A percentile compares a stretch with the other conserved stretches of the same genome.
Conservation (phyloP, 2,113 vertebrate species). For the Dicerorhinus sumatrensis region DNA sequence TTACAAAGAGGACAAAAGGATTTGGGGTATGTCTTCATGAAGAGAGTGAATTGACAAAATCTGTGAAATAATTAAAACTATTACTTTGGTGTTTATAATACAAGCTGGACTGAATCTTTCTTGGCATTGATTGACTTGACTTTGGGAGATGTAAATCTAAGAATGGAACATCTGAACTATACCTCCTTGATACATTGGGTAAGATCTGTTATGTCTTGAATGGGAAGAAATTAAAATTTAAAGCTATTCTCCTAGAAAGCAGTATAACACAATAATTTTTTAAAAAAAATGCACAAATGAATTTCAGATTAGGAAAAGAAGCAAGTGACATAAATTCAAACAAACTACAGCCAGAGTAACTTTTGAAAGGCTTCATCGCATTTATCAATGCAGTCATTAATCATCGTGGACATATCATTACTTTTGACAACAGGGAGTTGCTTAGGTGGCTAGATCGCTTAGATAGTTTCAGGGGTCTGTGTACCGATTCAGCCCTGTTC, state of each 20-base stretch:
- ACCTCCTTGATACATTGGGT: fast-evolving
- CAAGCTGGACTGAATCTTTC: too few relatives aligned
- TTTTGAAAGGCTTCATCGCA: fast-evolving
- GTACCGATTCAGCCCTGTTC: neutral
- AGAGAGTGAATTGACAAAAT: too few relatives aligned
- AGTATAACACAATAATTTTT: neutral
- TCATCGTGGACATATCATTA: neutral
- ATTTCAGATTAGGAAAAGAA: neutral
- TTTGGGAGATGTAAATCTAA: neutral
- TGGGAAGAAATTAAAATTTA: neutral
- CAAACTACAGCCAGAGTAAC: neutral
- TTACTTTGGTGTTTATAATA: neutral
- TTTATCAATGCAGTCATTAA: fast-evolving
- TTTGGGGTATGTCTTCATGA: neutral
- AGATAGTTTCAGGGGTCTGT: neutral
- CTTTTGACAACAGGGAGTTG: neutral
- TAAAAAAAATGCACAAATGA: neutral
- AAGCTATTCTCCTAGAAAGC: neutral
- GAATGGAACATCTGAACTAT: fast-evolving
- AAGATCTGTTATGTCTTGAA: neutral
- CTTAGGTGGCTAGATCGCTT: neutral
- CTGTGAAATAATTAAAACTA: neutral
- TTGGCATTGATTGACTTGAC: neutral
- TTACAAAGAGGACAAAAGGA: neutral
- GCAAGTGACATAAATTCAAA: neutral